Conservation (phyloP, 2,113 vertebrate genomes). For the Hystrix cristata region DNA sequence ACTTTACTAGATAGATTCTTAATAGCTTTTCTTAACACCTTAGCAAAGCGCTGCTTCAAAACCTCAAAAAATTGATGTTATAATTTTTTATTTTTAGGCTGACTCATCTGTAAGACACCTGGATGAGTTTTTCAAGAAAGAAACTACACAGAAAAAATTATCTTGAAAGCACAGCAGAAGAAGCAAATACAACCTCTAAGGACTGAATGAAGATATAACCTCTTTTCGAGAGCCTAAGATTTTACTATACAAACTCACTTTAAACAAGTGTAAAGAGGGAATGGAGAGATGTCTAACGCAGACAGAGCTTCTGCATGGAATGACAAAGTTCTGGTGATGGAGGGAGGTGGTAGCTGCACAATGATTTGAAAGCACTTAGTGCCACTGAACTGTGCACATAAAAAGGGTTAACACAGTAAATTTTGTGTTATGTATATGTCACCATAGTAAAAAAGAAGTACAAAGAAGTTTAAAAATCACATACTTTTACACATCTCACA, state of each 20-base stretch:
- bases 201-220: background rate
- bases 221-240: background rate
- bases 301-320: background rate
- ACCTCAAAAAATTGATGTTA: background rate
- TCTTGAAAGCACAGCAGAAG: background rate
- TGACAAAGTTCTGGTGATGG: background rate
- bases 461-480: background rate
- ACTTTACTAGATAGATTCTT: background rate
- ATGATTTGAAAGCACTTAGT: background rate
- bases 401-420: background rate
- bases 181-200: background rate
- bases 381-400: background rate
- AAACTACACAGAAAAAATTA: background rate
- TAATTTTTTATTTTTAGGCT: background rate
- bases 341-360: background rate
- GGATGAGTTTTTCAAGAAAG: background rate
- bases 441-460: background rate
- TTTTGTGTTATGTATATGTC: background rate
- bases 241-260: slow-evolving; percentile 7
- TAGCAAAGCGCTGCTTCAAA: background rate
- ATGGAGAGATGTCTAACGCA: background rate
- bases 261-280: background rate
- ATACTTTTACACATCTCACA: background rate
- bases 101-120: background rate
- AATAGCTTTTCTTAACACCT: background rate